phyloP scores from a whole-genome alignment of 2,888 invertebrate genomes.

The Deilephila porcellus region DNA sequence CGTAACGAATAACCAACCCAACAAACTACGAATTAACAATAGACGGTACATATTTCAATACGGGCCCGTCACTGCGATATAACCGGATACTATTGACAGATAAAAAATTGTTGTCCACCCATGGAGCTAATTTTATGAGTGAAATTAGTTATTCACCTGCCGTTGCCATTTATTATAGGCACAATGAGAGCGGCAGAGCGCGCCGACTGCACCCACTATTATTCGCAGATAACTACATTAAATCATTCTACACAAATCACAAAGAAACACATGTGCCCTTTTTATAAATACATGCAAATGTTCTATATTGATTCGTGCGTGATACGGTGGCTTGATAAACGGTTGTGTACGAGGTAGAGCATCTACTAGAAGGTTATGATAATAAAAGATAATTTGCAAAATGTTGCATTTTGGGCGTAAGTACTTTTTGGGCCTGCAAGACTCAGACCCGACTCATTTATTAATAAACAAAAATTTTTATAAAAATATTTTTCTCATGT shows the following conservation, averaged over 20 bases:
- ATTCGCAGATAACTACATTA: conserved; percentile 71
- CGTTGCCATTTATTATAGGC: conserved; percentile 82
- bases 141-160: conserved; percentile 85
- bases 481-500: no score
- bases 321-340: not conserved
- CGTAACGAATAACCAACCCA: not conserved
- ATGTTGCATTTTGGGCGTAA: no score
- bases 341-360: no score
- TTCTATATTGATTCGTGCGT: not conserved
- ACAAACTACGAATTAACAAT: conserved; percentile 4
- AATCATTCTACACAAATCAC: conserved; percentile 59
- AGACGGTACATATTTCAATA: conserved; percentile 37
- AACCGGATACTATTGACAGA: conserved; percentile 57
- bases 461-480: no score
- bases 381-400: no score
- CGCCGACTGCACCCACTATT: conserved; percentile 74
- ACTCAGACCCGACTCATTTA: no score
- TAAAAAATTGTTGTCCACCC: conserved; percentile 82
- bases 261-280: conserved; percentile 27
- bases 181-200: conserved; percentile 76
- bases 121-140: conserved; percentile 82
- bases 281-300: not conserved
- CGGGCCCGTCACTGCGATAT: conserved; percentile 64
- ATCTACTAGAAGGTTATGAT: no score
- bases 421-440: no score